Evolutionary conservation across 2,797 vertebrate species (phyloP).

Genomic region (Cyprinella venusta): DNA sequence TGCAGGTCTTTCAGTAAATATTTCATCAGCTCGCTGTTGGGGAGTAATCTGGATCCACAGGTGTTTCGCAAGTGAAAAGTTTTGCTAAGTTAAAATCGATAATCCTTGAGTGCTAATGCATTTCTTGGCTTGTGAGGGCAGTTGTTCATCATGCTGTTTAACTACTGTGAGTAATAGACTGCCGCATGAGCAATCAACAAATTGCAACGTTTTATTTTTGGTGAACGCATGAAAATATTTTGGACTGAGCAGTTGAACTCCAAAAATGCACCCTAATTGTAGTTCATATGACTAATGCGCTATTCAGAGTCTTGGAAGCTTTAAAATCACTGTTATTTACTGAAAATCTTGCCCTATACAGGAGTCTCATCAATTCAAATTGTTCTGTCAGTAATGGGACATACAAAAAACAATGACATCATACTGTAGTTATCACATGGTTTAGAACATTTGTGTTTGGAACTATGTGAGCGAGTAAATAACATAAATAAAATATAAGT

Average conservation of each 20-base stretch:
- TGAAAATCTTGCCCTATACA: neutral
- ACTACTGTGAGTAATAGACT: neutral
- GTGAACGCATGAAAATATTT: neutral
- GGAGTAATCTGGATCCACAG: constrained; percentile 25
- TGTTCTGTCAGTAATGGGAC: neutral
- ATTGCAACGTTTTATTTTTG: neutral
- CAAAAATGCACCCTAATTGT: neutral
- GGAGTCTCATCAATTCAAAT: neutral
- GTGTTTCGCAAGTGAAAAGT: constrained; percentile 35
- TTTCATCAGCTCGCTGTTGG: constrained; percentile 2
- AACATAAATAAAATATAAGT: neutral
- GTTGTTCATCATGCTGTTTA: neutral
- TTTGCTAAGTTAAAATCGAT: constrained; percentile 19
- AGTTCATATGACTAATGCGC: neutral
- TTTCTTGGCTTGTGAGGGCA: constrained; percentile 18
- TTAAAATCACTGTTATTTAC: neutral
- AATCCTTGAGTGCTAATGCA: constrained; percentile 9
- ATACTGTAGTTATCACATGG: too few species aligned
- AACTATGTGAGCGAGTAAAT: neutral
- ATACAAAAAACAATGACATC: neutral
- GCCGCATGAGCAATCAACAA: neutral
- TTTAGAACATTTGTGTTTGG: neutral
- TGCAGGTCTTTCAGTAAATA: neutral
- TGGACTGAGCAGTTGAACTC: neutral
- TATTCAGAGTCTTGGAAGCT: neutral